Evolutionary conservation across 2,797 vertebrate species (phyloP).

Genomic region (Odontamblyopus lacepedii): DNA sequence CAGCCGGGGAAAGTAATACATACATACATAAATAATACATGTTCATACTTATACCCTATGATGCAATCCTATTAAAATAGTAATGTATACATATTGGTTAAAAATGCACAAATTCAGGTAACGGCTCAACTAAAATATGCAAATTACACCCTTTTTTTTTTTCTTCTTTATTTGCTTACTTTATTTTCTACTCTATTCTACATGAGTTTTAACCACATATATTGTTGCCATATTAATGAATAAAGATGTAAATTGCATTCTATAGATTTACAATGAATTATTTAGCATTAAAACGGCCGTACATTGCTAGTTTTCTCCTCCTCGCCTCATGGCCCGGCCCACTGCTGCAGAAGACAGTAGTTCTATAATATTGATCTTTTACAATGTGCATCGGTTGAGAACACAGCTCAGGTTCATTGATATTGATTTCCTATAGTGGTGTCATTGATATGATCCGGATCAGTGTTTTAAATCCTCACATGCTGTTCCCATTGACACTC

Average conservation of each 20-base stretch:
- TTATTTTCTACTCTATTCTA: too few species aligned
- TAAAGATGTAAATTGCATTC: neutral
- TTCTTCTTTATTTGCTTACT: too few species aligned
- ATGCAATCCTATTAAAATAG: too few species aligned
- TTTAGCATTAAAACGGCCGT: neutral
- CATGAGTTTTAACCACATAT: too few species aligned
- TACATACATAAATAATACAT: too few species aligned
- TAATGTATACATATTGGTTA: too few species aligned
- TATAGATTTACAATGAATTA: neutral
- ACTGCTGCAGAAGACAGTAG: conserved; percentile 22
- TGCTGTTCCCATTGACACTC: conserved; percentile 14
- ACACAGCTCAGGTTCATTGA: conserved; percentile 49
- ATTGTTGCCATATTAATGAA: neutral
- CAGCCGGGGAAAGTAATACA: too few species aligned
- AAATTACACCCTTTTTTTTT: too few species aligned
- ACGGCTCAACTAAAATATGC: too few species aligned
- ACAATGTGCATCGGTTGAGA: conserved; percentile 49
- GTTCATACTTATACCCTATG: too few species aligned
- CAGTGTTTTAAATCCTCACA: conserved; percentile 42
- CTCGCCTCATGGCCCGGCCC: neutral
- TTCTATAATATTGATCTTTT: conserved; percentile 53
- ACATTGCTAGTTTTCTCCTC: conserved; percentile 11
- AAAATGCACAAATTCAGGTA: too few species aligned
- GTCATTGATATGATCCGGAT: conserved; percentile 45
- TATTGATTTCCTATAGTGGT: conserved; percentile 56